phyloP scores from a whole-genome alignment of 2,113 vertebrate species.

The Barbus barbus region DNA sequence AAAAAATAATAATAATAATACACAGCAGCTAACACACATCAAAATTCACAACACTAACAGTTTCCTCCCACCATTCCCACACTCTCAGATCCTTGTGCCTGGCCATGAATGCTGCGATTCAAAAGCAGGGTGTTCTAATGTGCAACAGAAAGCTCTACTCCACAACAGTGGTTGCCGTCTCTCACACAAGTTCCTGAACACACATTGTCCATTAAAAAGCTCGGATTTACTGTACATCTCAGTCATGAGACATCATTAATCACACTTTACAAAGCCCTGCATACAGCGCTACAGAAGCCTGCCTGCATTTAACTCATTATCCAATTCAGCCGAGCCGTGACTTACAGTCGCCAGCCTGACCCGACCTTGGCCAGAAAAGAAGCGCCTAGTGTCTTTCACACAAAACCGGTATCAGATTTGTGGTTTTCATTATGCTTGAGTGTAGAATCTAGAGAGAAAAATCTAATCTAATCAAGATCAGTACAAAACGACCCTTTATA shows the following conservation, averaged over 20 bases:
- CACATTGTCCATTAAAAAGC: neutral
- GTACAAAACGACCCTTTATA: neutral
- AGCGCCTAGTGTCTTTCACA: slow-evolving; percentile 16
- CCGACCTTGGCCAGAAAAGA: slow-evolving; percentile 7
- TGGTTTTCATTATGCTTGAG: neutral
- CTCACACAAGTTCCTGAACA: neutral
- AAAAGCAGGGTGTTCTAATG: neutral
- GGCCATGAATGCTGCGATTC: neutral
- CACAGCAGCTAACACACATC: neutral
- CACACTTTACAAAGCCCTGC: slow-evolving; percentile 17
- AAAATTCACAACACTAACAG: neutral
- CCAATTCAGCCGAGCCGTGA: slow-evolving; percentile 19
- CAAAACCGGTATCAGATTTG: neutral
- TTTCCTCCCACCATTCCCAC: neutral
- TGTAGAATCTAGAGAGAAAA: neutral
- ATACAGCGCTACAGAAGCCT: neutral
- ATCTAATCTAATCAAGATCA: neutral
- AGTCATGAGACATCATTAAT: slow-evolving; percentile 22
- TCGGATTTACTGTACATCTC: neutral
- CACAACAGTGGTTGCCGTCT: neutral
- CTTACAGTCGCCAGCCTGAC: slow-evolving; percentile 23
- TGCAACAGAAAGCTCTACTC: neutral
- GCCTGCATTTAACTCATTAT: slow-evolving; percentile 13
- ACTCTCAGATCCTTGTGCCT: neutral
- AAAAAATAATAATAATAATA: too few relatives aligned